phyloP scores from a whole-genome alignment of 2,888 invertebrate genomes.

The Patella ulyssiponensis region DNA sequence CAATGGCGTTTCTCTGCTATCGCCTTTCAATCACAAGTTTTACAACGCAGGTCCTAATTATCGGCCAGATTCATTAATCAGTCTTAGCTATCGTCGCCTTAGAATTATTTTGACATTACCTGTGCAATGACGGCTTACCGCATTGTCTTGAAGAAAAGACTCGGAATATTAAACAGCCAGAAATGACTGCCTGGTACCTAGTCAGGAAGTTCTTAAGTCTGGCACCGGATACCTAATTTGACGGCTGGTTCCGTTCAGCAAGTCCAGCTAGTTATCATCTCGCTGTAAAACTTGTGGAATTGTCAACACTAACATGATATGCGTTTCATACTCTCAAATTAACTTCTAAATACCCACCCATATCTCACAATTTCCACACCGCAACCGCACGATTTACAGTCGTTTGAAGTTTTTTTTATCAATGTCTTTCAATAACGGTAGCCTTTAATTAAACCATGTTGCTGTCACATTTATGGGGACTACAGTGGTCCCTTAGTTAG shows the following conservation, averaged over 20 bases:
- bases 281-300: no score
- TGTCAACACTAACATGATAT: no score
- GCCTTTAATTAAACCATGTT: no score
- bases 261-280: no score
- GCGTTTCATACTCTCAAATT: no score
- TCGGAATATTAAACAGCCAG: neutral
- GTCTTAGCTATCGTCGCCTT: constrained; percentile 2
- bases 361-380: no score
- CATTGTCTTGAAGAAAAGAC: constrained; percentile 4
- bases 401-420: no score
- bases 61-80: neutral
- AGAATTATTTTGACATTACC: constrained; percentile 13
- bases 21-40: constrained; percentile 5
- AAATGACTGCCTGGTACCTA: neutral
- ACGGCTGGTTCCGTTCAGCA: neutral
- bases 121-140: neutral
- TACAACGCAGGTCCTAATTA: neutral
- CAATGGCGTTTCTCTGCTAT: neutral
- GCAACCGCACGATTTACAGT: no score
- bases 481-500: no score
- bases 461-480: no score
- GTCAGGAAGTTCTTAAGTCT: constrained; percentile 9
- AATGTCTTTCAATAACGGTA: no score
- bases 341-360: no score
- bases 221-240: constrained; percentile 2